Base-by-base conservation (phyloP, 2,888 invertebrate genomes). In the Melieria picta region DNA sequence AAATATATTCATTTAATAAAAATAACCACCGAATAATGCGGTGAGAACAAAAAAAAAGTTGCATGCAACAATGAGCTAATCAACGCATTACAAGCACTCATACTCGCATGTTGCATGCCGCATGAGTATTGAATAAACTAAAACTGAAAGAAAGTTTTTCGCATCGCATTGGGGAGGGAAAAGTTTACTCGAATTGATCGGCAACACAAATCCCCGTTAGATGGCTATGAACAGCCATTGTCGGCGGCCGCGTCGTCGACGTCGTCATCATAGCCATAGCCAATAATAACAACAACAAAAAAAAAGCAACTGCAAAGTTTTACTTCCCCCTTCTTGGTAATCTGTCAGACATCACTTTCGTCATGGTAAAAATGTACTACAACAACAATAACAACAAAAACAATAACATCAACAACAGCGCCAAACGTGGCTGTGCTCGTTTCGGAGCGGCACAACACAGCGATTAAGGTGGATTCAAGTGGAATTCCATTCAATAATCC, bases 381-480 rank as follows among this genome's bases (percentile, higher is more conserved):
- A 30, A 30, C 62, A 72, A 9, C 57, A 65, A 56, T 47, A 65
- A 57, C 56, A 63, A 48, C 13, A 65, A 64, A 64, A 68, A 66
- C 13, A 64, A 55, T 50, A 60, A 11, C 43, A 72, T 67, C 50
- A 57, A 52, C 10, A 64, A 60, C 46, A 66, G 62, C n/a, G 48
- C 48, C 47, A 56, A 62, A 30, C 7, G 45, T 43, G 47, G 48
- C 7, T 48, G 30, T 30, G 30, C 30, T 30, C 30, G 30, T 30
- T 30, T 2, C 30, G 30, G 30, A 30, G 30, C 30, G 30, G 10
- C 46, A 62, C 10, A 63, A 61, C 47, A 55, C 62, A 72, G 72
- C 72, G 74, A 76, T 75, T 78, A 77, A 73, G 74, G 74, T 70
- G 72, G 69, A 71, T 74, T 76, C 76, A 72, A 77, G 69, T 77